Base-by-base conservation (phyloP, 2,888 invertebrate species). In the Parapristionchus giblindavisi region DNA sequence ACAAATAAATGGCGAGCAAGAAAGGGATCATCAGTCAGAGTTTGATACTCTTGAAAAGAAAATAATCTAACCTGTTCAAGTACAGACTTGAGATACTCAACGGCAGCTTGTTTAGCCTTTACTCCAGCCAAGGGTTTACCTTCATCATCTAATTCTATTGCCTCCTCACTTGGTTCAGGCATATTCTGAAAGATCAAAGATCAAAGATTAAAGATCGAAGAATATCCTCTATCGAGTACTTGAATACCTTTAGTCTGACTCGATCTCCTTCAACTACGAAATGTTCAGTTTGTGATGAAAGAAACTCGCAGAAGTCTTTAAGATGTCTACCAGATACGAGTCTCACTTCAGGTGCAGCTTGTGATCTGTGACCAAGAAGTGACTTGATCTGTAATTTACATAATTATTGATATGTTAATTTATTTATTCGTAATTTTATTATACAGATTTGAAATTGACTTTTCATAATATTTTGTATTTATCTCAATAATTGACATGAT, bases 251-350 rank as follows among this genome's bases (percentile, higher is more conserved):
- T 21, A 87, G 78, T 21, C 88, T 80, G 1, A 87, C 87, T 34
- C 87, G 80, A 70, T 88, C 88, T 11, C 83, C 86, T 52, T 91
- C 92, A 75, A 93, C 93, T 77, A 93, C 92, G 89, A 96, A 96
- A 76, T 93, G 92, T 81, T 94, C 94, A 0, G 94, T 92, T 89
- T 94, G 94, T 88, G 93, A 93, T 78, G 92, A 86, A 24, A 96
- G 91, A 89, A 96, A 96, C 80, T 96, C 95, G 84, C 92, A 92
- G 89, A 96, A 96, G 89, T 96, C 96, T 89, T 94, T 94, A 87
- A 95, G 93, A 89, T 95, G 94, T 89, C 96, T 95, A 81, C 93
- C 93, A 81, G 96, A 96, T 87, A 96, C 95, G 89, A 96, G 95
- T 79, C 98, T 92, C 82, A 99, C 96, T 91, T 97, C 97, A 24